These are phyloP conservation scores for Planiliza haematocheilus DNA, from an alignment of 2,113 vertebrate genomes.

Conservation along the genomic window DNA sequence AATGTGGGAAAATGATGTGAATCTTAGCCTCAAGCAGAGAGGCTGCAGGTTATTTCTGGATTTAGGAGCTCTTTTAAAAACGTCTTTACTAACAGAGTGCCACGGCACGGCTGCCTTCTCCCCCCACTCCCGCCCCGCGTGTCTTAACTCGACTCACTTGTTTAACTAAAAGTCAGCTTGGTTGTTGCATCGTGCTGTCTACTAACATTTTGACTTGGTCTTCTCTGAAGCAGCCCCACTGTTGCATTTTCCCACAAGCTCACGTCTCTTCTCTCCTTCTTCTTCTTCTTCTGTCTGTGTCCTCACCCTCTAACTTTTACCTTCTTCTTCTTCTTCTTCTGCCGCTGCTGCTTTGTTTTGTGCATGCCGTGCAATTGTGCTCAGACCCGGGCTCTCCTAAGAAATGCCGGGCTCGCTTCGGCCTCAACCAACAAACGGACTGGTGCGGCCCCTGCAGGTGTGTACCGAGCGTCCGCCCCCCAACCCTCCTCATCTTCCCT, in stretches of 20 bases:
- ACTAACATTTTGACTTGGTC: slow-evolving; percentile 67
- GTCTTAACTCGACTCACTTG: slow-evolving; percentile 7
- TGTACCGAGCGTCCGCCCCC: slow-evolving; percentile 84
- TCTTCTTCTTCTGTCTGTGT: slow-evolving; percentile 37
- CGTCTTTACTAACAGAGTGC: slow-evolving; percentile 38
- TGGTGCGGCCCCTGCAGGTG: slow-evolving; percentile 99
- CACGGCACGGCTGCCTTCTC: slow-evolving; percentile 34
- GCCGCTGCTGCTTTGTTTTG: slow-evolving; percentile 61
- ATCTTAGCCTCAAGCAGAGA: background rate
- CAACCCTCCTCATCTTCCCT: slow-evolving; percentile 67
- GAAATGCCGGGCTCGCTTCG: slow-evolving; percentile 99
- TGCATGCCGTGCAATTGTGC: slow-evolving; percentile 88
- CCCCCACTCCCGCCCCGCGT: too few relatives aligned
- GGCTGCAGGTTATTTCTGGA: background rate
- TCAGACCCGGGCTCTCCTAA: slow-evolving; percentile 99
- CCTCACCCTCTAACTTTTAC: slow-evolving; percentile 58
- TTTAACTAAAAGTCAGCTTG: slow-evolving; percentile 15
- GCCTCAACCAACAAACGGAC: slow-evolving; percentile 99
- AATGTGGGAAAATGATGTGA: too few relatives aligned
- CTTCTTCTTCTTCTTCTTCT: slow-evolving; percentile 44
- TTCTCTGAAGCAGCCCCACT: slow-evolving; percentile 35
- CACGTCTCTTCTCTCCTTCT: slow-evolving; percentile 26
- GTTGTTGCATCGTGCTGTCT: slow-evolving; percentile 25
- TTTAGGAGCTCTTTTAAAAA: background rate
- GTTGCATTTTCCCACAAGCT: slow-evolving; percentile 42